Conservation (phyloP, 2,113 vertebrate genomes). For the Edolisoma coerulescens region DNA sequence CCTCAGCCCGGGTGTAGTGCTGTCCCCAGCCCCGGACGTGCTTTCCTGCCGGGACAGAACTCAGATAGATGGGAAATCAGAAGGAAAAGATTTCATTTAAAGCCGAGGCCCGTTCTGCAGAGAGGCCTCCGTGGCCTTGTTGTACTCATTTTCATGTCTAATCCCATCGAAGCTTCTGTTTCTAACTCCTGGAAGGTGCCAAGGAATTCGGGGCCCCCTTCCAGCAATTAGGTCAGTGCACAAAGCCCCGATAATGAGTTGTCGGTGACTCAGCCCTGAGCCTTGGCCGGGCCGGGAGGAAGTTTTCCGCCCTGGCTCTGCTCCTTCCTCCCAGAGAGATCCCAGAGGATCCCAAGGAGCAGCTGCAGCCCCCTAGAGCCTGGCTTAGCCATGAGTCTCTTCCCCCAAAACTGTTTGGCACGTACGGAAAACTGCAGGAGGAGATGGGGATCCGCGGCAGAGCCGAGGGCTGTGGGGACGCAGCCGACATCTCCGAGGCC, state of each 20-base stretch:
- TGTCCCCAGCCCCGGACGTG: not conserved
- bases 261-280: not conserved
- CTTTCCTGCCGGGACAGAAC: not conserved
- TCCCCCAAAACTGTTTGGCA: accelerated
- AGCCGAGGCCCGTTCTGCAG: not conserved
- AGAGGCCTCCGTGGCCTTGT: not conserved
- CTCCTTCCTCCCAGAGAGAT: not conserved
- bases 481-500: accelerated
- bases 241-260: not conserved
- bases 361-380: not conserved
- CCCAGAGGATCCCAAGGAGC: not conserved
- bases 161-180: not conserved
- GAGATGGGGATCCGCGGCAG: too few species aligned
- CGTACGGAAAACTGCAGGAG: accelerated
- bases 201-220: not conserved
- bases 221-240: not conserved
- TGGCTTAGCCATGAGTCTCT: not conserved
- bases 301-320: not conserved
- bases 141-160: not conserved
- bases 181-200: not conserved
- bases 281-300: not conserved
- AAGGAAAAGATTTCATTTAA: not conserved
- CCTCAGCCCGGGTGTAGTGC: too few species aligned
- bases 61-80: accelerated
- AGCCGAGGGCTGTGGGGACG: not conserved